These are phyloP conservation scores for Jaculus jaculus DNA, from an alignment of 2,113 vertebrate species.

Conservation along the genomic window DNA sequence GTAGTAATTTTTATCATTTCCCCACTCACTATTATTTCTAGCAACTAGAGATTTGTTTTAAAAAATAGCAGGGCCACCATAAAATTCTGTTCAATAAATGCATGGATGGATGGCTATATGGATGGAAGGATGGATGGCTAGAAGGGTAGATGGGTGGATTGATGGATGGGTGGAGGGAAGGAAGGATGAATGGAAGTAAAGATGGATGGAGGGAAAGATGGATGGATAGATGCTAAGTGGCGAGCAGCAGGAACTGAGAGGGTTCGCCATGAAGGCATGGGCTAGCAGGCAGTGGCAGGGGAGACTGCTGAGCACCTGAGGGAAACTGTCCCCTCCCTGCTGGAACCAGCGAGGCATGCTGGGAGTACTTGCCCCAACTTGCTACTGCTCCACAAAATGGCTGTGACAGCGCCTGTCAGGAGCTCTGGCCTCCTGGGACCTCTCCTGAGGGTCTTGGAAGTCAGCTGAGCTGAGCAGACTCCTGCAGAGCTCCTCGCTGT, in stretches of 20 bases:
- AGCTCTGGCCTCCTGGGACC: not conserved
- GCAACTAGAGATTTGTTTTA: not conserved
- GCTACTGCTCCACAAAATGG: rapidly evolving
- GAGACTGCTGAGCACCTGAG: not conserved
- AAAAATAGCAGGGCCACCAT: not conserved
- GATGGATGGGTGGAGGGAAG: not conserved
- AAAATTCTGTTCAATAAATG: not conserved
- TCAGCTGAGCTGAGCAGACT: not conserved
- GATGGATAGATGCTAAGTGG: not conserved
- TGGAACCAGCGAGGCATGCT: not conserved
- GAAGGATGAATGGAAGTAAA: too few species aligned
- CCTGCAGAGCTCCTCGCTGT: rapidly evolving
- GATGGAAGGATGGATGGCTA: too few species aligned
- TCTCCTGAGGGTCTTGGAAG: not conserved
- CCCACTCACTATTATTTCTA: not conserved
- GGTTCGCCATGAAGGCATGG: too few species aligned
- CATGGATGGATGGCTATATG: not conserved
- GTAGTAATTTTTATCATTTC: not conserved
- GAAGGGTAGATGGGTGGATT: too few species aligned
- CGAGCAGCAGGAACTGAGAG: not conserved
- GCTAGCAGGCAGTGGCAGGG: not conserved
- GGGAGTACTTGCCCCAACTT: not conserved
- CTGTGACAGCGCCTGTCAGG: not conserved
- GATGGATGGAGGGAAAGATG: rapidly evolving
- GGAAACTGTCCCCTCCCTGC: not conserved